phyloP scores from a whole-genome alignment of 1,140 invertebrate genomes.

The Heterodera schachtii region DNA sequence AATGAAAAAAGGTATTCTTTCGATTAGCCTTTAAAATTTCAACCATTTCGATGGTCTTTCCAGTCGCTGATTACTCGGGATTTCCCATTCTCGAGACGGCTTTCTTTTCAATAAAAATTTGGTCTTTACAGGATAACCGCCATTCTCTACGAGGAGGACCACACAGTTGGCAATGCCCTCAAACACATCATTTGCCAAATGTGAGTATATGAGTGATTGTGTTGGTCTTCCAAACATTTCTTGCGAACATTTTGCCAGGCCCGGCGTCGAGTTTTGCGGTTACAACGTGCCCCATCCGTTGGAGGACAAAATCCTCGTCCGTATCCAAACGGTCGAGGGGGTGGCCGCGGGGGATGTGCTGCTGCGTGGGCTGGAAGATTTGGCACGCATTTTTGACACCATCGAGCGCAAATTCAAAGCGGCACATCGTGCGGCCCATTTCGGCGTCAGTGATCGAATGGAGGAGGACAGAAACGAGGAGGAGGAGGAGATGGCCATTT shows the following conservation, averaged over 20 bases:
- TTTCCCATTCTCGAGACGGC: no score
- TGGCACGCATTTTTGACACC: conserved; percentile 31
- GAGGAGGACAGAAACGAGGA: not conserved
- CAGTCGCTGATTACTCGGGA: no score
- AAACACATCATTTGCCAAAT: conserved; percentile 59
- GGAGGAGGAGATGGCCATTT: no score
- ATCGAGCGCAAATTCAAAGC: conserved; percentile 38
- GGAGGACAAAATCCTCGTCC: conserved; percentile 60
- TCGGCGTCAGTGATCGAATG: not conserved
- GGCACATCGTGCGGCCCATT: conserved; percentile 32
- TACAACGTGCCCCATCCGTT: conserved; percentile 62
- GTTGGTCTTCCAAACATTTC: no score
- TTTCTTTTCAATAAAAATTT: no score
- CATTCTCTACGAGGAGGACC: conserved; percentile 58
- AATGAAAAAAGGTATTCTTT: no score
- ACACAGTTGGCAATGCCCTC: conserved; percentile 59
- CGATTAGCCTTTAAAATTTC: no score
- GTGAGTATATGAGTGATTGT: conserved; percentile 48
- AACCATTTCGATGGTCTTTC: no score
- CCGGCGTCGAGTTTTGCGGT: conserved; percentile 60
- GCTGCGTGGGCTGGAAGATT: conserved; percentile 27
- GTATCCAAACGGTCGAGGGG: conserved; percentile 52
- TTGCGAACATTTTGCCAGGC: no score
- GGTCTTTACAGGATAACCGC: conserved; percentile 37
- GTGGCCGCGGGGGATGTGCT: conserved; percentile 40